These are phyloP conservation scores for Spermophilus dauricus DNA, from an alignment of 2,113 vertebrate species.

Conservation along the genomic window DNA sequence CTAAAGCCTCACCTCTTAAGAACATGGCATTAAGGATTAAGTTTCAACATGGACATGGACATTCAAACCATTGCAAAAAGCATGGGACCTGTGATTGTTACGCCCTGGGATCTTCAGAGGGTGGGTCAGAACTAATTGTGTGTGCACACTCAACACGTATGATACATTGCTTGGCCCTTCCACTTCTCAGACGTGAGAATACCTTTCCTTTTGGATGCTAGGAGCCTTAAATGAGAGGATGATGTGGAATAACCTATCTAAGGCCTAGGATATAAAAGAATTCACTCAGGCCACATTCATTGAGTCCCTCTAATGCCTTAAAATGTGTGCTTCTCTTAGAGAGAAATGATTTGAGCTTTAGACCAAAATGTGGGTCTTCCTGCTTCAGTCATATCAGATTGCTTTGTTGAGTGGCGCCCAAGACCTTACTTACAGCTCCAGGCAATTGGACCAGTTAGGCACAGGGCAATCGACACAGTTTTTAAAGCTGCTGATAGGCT, in stretches of 20 bases:
- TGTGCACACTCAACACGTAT: neutral
- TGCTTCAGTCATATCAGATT: neutral
- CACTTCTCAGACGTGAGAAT: neutral
- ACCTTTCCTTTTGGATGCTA: neutral
- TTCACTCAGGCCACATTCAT: neutral
- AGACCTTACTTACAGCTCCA: slow-evolving; percentile 27
- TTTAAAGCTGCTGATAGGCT: neutral
- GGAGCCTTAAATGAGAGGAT: neutral
- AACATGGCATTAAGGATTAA: neutral
- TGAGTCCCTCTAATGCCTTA: neutral
- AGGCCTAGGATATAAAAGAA: neutral
- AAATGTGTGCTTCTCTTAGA: neutral
- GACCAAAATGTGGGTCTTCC: neutral
- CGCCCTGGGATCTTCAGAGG: neutral
- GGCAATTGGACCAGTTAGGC: slow-evolving; percentile 26
- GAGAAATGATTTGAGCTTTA: neutral
- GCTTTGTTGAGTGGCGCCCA: slow-evolving; percentile 1
- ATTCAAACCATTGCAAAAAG: neutral
- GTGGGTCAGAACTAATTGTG: neutral
- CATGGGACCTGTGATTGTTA: neutral
- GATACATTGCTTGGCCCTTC: neutral
- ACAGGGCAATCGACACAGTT: neutral
- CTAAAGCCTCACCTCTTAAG: neutral
- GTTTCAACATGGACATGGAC: neutral
- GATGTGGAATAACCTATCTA: neutral